These are phyloP conservation scores for Nephotettix cincticeps DNA, from an alignment of 1,140 invertebrate species.

Conservation along the genomic window DNA sequence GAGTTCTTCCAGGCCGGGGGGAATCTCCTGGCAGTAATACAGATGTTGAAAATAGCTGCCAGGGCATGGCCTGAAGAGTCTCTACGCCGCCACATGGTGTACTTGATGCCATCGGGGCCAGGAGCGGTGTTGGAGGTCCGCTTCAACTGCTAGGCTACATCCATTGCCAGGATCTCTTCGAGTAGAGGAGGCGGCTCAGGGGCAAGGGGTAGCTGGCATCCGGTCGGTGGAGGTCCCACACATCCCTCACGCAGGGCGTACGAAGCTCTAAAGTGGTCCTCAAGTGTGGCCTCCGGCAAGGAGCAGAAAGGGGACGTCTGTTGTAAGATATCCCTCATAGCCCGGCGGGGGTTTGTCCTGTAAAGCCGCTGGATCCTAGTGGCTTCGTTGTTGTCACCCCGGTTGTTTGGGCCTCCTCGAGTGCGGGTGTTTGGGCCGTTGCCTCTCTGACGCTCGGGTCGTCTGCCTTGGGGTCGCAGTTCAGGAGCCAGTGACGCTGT, in stretches of 20 bases:
- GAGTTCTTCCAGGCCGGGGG: too few species aligned
- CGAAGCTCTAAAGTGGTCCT: not conserved
- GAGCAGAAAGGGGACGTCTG: not conserved
- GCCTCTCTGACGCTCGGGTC: too few species aligned
- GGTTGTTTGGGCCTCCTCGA: too few species aligned
- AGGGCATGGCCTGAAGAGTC: not conserved
- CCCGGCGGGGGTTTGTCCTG: not conserved
- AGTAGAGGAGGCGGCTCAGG: too few species aligned
- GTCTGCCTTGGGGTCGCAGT: too few species aligned
- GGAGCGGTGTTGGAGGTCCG: conserved; percentile 5
- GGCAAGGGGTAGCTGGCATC: not conserved
- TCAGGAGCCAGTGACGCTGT: too few species aligned
- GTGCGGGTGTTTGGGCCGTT: too few species aligned
- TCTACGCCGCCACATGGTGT: not conserved
- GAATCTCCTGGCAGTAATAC: not conserved
- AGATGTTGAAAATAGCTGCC: not conserved
- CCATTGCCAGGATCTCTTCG: too few species aligned
- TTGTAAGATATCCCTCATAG: not conserved
- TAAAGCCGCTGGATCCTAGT: not conserved
- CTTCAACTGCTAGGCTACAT: not conserved
- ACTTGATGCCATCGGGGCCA: not conserved
- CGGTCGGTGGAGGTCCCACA: not conserved
- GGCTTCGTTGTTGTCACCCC: not conserved
- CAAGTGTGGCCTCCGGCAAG: not conserved
- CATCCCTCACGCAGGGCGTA: too few species aligned